Evolutionary conservation across 2,888 invertebrate genomes (phyloP), one percentile per base, ranked within the genome.

Genomic region (Coleophora deauratella): DNA sequence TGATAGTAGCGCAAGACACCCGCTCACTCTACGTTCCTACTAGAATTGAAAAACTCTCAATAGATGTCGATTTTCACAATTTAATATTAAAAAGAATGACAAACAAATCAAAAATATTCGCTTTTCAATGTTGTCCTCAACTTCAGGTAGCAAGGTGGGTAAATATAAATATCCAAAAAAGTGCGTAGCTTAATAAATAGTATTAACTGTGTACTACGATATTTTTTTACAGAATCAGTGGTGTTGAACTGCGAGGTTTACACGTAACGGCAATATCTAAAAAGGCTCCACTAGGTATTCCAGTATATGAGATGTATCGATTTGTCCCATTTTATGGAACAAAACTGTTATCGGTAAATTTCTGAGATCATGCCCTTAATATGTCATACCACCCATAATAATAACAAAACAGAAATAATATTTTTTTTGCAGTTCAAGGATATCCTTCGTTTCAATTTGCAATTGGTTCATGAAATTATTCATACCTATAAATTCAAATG

Each of bases 1-100:
- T 90, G 54, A 90, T 96, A 35, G 66, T 95, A 21, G 88, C 90
- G 15, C 86, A 90, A 42, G 90, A 91, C 48, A 88, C 90, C 0
- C 87, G 93, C 27, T 88, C 90, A 1, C 87, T 95, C 2, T 87
- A 90, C 57, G 87, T 95, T 0, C 95, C 96, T 0, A 94, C 93
- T 0, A 88, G 91, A 40, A 90, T 95, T 15, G 88, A 90, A 53
- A 90, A 88, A 55, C 66, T 94, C 0, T 86, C 88, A 9, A 92
- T 95, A 32, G 89, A 93, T 57, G 90, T 91, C 0, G 72, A 68
- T 1, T 86, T 88, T 69, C 91, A 91, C 51, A 81, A 88, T 43
- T 62, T 78, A 31, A 64, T 87, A 7, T 66, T 88, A 38, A 71
- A 80, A 0, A 70, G 75, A 44, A 80, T 81, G 75, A 81, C 79